Percentiles rank a stretch among this genome's conserved stretches.
phyloP scores from a whole-genome alignment of 37 sponge, comb jelly and placozoan species.

The Crambe crambe region DNA sequence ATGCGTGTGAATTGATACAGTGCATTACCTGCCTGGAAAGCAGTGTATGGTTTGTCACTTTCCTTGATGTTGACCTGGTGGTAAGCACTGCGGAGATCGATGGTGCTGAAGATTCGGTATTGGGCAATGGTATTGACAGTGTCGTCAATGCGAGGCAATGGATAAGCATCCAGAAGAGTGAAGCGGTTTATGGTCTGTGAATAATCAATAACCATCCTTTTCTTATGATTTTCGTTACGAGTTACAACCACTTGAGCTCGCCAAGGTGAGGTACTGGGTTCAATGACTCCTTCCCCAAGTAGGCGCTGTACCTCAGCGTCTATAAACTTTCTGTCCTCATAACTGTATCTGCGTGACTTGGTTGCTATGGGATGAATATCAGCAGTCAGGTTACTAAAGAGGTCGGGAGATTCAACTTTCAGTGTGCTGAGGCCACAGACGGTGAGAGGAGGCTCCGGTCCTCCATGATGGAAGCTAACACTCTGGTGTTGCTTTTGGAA shows the following conservation, averaged over 20 bases:
- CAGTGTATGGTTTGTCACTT: too few species aligned
- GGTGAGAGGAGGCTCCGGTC: neutral
- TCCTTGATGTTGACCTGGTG: slow-evolving; percentile 11
- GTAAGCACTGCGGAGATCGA: slow-evolving; percentile 19
- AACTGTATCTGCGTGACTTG: slow-evolving; percentile 9
- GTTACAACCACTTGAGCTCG: slow-evolving; percentile 15
- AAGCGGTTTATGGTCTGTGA: slow-evolving; percentile 26
- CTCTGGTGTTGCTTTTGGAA: slow-evolving; percentile 11
- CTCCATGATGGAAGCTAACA: slow-evolving; percentile 6
- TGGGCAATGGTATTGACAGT: slow-evolving; percentile 20
- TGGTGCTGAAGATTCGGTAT: slow-evolving; percentile 17
- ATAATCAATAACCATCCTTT: slow-evolving; percentile 6
- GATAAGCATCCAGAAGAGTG: slow-evolving; percentile 11
- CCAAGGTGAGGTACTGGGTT: slow-evolving; percentile 16
- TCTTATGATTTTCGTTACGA: slow-evolving; percentile 11
- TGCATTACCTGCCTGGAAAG: slow-evolving; percentile 20
- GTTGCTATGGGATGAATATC: neutral
- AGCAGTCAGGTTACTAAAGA: neutral
- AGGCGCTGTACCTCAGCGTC: slow-evolving; percentile 7
- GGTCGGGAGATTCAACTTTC: neutral
- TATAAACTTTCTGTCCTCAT: slow-evolving; percentile 12
- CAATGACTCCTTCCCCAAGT: neutral
- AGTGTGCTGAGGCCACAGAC: neutral
- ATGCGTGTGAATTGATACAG: slow-evolving; percentile 20
- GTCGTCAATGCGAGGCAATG: slow-evolving; percentile 10